These are phyloP conservation scores for Cetoscarus ocellatus DNA, from an alignment of 2,797 vertebrate species.

Conservation along the genomic window DNA sequence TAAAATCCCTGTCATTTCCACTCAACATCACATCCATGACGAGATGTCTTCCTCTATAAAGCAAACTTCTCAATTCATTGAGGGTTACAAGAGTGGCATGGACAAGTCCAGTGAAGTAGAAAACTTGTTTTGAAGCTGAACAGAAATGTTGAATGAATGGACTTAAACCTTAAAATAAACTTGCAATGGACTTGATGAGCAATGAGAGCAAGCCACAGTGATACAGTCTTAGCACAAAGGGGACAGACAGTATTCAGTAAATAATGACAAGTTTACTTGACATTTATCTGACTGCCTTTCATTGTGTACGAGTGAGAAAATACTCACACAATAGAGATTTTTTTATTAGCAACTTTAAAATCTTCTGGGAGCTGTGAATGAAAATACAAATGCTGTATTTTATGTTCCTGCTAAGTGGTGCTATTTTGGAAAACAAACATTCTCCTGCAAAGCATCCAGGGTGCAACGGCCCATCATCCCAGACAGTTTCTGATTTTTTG, in stretches of 20 bases:
- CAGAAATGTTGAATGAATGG: conserved; percentile 44
- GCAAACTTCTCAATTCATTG: conserved; percentile 40
- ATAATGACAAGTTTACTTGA: conserved; percentile 13
- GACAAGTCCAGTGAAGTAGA: conserved; percentile 59
- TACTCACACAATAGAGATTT: neutral
- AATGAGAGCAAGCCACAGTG: conserved; percentile 23
- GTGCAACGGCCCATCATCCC: too few species aligned
- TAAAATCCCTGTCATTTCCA: conserved; percentile 55
- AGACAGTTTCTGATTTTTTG: too few species aligned
- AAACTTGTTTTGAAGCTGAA: conserved; percentile 66
- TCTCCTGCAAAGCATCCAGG: too few species aligned
- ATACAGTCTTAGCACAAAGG: neutral
- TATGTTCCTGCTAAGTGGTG: too few species aligned
- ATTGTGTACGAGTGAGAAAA: conserved; percentile 21
- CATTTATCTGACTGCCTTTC: conserved; percentile 27
- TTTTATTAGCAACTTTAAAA: too few species aligned
- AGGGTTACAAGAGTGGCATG: conserved; percentile 14
- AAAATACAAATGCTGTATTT: too few species aligned
- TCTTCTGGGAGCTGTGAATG: too few species aligned
- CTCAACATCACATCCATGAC: conserved; percentile 40
- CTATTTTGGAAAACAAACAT: too few species aligned
- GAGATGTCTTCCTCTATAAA: conserved; percentile 37
- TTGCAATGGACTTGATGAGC: conserved; percentile 39
- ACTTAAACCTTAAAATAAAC: conserved; percentile 62
- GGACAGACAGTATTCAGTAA: conserved; percentile 18